Evolutionary conservation across 2,888 invertebrate species (phyloP).

Genomic region (Flabesymbios commensalis): DNA sequence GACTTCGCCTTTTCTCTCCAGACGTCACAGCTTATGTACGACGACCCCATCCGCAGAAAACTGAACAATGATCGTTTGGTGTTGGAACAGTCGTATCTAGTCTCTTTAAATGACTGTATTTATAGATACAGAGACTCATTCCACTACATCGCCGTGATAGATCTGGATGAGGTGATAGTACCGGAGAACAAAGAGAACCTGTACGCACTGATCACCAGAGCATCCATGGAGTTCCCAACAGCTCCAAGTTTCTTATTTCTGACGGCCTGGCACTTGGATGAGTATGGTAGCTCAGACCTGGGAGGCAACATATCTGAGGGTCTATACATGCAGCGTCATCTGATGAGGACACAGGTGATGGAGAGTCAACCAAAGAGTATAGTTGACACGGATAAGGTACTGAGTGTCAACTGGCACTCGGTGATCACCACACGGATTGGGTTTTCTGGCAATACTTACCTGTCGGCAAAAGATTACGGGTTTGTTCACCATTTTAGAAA

Average conservation of each 20-base stretch:
- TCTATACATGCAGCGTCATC: slow-evolving; percentile 11
- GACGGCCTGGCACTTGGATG: slow-evolving; percentile 17
- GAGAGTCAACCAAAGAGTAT: slow-evolving; percentile 8
- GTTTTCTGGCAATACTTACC: not conserved
- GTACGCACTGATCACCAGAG: not conserved
- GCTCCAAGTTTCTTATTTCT: slow-evolving; percentile 11
- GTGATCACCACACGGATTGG: not conserved
- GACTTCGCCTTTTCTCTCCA: not conserved
- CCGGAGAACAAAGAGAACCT: slow-evolving; percentile 1
- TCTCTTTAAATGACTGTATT: slow-evolving; percentile 25
- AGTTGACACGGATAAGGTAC: not conserved
- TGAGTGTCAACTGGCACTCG: slow-evolving; percentile 14
- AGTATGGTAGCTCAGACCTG: not conserved
- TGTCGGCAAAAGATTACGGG: slow-evolving; percentile 4
- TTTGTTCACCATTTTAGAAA: slow-evolving; percentile 14
- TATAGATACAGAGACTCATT: slow-evolving; percentile 7
- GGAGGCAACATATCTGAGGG: not conserved
- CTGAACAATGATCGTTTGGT: not conserved
- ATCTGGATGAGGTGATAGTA: slow-evolving; percentile 19
- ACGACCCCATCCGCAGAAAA: not conserved
- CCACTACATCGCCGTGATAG: slow-evolving; percentile 10
- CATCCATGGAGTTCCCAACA: not conserved
- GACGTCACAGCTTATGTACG: not conserved
- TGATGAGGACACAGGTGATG: not conserved
- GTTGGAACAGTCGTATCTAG: slow-evolving; percentile 23